A percentile compares a stretch with the other conserved stretches of the same genome.
Evolutionary conservation across 1,140 invertebrate genomes (phyloP).

Genomic region (Formica selysi): DNA sequence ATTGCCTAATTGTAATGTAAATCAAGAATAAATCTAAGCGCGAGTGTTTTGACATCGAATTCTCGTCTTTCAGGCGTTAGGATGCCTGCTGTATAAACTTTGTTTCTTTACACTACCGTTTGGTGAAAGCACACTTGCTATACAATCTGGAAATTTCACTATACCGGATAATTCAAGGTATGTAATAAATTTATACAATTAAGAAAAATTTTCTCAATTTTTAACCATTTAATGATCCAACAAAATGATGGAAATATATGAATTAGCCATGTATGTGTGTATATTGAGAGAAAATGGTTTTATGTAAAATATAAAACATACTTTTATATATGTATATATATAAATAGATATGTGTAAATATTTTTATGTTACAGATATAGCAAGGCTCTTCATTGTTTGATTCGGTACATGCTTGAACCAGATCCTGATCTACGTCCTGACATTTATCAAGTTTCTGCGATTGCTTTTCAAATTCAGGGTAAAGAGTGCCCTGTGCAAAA

Average conservation of each 20-base stretch:
- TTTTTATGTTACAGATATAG: conserved; percentile 80
- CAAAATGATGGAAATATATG: background rate
- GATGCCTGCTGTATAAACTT: conserved; percentile 96
- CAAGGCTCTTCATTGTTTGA: conserved; percentile 84
- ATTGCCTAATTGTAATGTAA: background rate
- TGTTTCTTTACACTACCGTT: conserved; percentile 97
- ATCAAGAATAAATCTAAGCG: background rate
- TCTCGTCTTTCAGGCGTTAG: conserved; percentile 90
- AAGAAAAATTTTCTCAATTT: background rate
- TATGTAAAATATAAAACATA: background rate
- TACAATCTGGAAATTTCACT: conserved; percentile 95
- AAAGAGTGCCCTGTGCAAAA: conserved; percentile 94
- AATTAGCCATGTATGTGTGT: background rate
- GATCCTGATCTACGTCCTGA: conserved; percentile 94
- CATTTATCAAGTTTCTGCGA: conserved; percentile 94
- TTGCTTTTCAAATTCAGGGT: conserved; percentile 92
- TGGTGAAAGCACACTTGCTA: conserved; percentile 97
- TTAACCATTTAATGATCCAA: conserved; percentile 9
- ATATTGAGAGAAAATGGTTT: too few relatives aligned
- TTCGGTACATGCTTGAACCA: conserved; percentile 94
- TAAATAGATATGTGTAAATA: background rate
- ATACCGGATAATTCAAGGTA: conserved; percentile 95
- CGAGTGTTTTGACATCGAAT: conserved; percentile 14
- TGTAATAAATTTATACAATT: conserved; percentile 69
- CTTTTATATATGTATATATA: background rate